Evolutionary conservation across 2,888 invertebrate genomes (phyloP), one percentile per base, ranked within the genome.

Genomic region (Athetis lepigone): DNA sequence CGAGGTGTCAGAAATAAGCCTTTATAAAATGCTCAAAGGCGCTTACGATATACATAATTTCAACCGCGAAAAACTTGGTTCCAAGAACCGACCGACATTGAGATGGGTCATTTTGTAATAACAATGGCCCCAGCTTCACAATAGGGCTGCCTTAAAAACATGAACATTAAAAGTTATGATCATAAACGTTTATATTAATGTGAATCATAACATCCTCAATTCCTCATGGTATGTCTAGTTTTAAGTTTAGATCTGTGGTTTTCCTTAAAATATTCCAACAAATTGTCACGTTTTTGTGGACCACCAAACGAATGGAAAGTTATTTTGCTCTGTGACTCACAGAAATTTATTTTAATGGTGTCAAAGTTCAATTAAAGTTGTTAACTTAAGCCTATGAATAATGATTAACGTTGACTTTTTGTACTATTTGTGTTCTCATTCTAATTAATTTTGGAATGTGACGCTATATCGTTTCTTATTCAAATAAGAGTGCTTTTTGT

Each of bases 41-140:
- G 87, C 88, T 89, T 90, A 88, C 75, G 84, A 74, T 81, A 70
- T 82, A 84, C 83, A 83, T 84, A 85, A 81, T 80, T 83, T 78
- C 66, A 80, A 80, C 75, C 73, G 81, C 80, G 75, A 85, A 84
- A 82, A 81, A 72, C 75, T 77, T 61, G 77, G 75, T 93, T 93
- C 92, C 81, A 83, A 87, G 93, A 93, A 91, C 76, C 84, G 80
- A 84, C 86, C 91, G 94, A 93, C 94, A 92, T 94, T 94, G 93
- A 94, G 93, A 94, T 92, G 94, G 94, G 94, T 94, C 92, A 88
- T 93, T 93, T 92, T 92, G 87, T 93, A 91, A 90, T 92, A 93
- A 93, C 90, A 92, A 93, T 90, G 89, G 88, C 84, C 51, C 77
- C 79, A 75, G 56, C 40, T 56, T 45, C 40, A 9, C 36, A 13